These are phyloP conservation scores for Excalfactoria chinensis DNA, from an alignment of 2,113 vertebrate genomes.

Conservation along the genomic window DNA sequence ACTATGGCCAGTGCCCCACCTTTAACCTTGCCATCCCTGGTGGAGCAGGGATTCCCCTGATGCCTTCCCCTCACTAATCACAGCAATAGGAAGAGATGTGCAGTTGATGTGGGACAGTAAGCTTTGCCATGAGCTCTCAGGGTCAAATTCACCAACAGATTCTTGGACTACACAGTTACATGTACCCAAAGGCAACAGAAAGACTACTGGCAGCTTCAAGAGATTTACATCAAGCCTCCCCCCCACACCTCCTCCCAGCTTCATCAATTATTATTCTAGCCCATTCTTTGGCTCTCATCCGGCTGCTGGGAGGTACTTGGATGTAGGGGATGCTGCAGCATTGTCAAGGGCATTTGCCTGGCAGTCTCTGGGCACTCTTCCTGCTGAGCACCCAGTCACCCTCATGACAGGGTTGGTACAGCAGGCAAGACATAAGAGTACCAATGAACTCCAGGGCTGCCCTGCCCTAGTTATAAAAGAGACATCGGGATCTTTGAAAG, in stretches of 20 bases:
- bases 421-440: neutral
- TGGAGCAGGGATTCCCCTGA: neutral
- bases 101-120: neutral
- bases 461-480: neutral
- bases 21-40: neutral
- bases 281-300: constrained; percentile 51
- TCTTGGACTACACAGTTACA: neutral
- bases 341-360: constrained; percentile 62
- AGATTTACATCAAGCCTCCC: constrained; percentile 49
- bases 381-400: neutral
- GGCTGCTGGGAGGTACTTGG: constrained; percentile 53
- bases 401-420: neutral
- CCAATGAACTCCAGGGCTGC: neutral
- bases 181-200: neutral
- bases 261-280: constrained; percentile 66
- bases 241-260: neutral
- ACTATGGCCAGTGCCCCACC: neutral
- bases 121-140: neutral
- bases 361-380: neutral
- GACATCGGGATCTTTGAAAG: constrained; percentile 18
- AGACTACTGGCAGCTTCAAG: neutral
- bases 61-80: neutral
- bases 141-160: neutral
- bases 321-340: constrained; percentile 63
- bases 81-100: neutral